Evolutionary conservation across 2,113 vertebrate species (phyloP).

Genomic region (Notarius quadriscutis): DNA sequence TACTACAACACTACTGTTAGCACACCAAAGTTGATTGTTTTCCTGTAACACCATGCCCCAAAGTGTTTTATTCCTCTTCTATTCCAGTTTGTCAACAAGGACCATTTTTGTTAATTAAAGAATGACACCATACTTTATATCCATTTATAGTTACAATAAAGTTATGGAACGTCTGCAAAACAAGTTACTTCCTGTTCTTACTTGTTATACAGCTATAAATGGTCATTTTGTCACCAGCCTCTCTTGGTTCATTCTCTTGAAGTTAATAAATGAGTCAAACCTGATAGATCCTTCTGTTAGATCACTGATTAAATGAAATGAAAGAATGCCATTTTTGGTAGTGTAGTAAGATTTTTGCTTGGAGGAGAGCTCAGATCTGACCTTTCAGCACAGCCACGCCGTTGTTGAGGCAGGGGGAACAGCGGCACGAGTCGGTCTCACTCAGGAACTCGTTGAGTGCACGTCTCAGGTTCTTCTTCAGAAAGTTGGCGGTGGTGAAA

Average conservation of each 20-base stretch:
- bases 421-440: slow-evolving; percentile 82
- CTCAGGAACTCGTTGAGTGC: slow-evolving; percentile 81
- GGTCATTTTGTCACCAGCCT: too few relatives aligned
- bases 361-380: slow-evolving; percentile 52
- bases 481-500: slow-evolving; percentile 64
- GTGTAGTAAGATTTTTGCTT: background rate
- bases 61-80: background rate
- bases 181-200: too few relatives aligned
- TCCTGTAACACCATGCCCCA: too few relatives aligned
- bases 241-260: background rate
- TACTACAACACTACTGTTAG: too few relatives aligned
- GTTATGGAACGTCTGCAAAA: too few relatives aligned
- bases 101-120: too few relatives aligned
- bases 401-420: slow-evolving; percentile 83
- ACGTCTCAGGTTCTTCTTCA: slow-evolving; percentile 82
- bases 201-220: too few relatives aligned
- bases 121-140: too few relatives aligned
- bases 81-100: too few relatives aligned
- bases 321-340: background rate
- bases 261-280: background rate
- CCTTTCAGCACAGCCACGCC: slow-evolving; percentile 83
- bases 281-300: too few relatives aligned
- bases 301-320: background rate
- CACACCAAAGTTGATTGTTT: too few relatives aligned
- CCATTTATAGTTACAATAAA: too few relatives aligned